Conservation (phyloP, 1,140 invertebrate species). For the Lordiphosa clarofinis region DNA sequence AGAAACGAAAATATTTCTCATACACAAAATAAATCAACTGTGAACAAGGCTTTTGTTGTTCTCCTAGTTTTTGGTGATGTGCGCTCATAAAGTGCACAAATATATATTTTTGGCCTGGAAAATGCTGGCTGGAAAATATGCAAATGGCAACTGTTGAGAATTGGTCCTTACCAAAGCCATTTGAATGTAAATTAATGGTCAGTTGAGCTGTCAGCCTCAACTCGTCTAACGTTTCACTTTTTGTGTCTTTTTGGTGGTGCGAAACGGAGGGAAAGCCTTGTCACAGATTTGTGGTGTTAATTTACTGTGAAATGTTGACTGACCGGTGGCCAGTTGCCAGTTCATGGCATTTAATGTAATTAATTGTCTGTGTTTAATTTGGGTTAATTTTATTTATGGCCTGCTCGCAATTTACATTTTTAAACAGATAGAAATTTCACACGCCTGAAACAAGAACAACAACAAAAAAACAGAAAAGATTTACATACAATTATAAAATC, state of each 20-base stretch:
- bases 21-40: constrained; percentile 65
- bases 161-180: constrained; percentile 44
- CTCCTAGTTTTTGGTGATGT: too few relatives aligned
- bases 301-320: constrained; percentile 72
- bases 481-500: constrained; percentile 33
- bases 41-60: constrained; percentile 32
- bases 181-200: constrained; percentile 75
- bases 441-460: constrained; percentile 14
- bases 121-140: constrained; percentile 21
- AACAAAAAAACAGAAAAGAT: not conserved
- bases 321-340: constrained; percentile 32
- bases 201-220: constrained; percentile 65
- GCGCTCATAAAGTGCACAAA: too few relatives aligned
- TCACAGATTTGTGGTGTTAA: constrained; percentile 71
- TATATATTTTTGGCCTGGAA: too few relatives aligned
- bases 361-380: constrained; percentile 77
- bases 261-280: constrained; percentile 24
- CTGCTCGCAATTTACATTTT: constrained; percentile 59
- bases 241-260: constrained; percentile 20
- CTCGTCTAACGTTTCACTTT: constrained; percentile 34
- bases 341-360: constrained; percentile 56
- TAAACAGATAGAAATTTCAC: constrained; percentile 34
- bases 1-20: constrained; percentile 38
- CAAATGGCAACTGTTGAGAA: constrained; percentile 20
- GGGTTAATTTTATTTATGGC: constrained; percentile 77